phyloP scores from a whole-genome alignment of 2,797 vertebrate species.

The Characodon lateralis region DNA sequence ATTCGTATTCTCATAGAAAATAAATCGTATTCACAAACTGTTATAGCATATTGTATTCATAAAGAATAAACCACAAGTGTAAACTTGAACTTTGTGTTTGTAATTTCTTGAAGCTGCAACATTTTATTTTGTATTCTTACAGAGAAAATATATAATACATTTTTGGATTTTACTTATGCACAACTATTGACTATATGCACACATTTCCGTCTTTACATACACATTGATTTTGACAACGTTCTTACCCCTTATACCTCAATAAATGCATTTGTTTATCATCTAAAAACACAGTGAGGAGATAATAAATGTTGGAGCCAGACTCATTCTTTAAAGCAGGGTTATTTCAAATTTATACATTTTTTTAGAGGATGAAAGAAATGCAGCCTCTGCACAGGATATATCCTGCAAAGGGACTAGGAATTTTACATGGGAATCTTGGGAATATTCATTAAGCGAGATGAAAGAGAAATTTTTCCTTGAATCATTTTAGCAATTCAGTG shows the following conservation, averaged over 20 bases:
- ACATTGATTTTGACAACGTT: too few relatives aligned
- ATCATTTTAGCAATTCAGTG: constrained; percentile 11
- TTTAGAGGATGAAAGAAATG: not conserved
- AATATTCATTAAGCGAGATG: constrained; percentile 32
- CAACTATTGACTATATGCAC: too few relatives aligned
- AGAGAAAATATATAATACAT: too few relatives aligned
- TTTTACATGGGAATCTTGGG: constrained; percentile 22
- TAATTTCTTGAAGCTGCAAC: too few relatives aligned
- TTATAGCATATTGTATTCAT: too few relatives aligned
- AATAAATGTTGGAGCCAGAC: not conserved
- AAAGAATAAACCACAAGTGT: too few relatives aligned
- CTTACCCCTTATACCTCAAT: not conserved
- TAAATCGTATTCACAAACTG: too few relatives aligned
- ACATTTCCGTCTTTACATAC: too few relatives aligned
- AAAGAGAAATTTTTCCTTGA: constrained; percentile 19
- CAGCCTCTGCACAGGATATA: not conserved
- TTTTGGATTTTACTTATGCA: too few relatives aligned
- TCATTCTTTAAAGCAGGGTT: constrained; percentile 2
- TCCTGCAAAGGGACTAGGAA: not conserved
- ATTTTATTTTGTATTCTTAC: too few relatives aligned
- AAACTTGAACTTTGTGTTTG: too few relatives aligned
- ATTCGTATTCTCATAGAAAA: too few relatives aligned
- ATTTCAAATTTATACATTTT: not conserved
- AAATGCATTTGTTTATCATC: constrained; percentile 6
- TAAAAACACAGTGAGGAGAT: not conserved